These are phyloP conservation scores for Colinus virginianus DNA, from an alignment of 2,113 vertebrate genomes.

Conservation along the genomic window DNA sequence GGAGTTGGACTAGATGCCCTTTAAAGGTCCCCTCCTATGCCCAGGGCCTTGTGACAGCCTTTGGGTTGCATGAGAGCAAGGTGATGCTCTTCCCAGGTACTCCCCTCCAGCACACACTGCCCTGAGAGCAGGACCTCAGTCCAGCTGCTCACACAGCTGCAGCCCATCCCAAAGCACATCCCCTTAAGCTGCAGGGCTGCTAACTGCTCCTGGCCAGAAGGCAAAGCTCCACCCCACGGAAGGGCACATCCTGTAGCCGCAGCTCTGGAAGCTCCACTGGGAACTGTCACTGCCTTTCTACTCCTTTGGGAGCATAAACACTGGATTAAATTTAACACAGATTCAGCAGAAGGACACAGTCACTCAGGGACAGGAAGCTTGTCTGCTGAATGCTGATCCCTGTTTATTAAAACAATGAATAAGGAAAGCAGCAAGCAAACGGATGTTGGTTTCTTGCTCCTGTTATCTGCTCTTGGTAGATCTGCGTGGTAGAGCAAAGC, in stretches of 20 bases:
- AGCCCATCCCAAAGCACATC: neutral
- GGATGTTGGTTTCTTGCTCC: neutral
- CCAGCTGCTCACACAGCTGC: fast-evolving
- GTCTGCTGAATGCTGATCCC: neutral
- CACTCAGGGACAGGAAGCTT: neutral
- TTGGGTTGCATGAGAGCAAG: fast-evolving
- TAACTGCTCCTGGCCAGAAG: neutral
- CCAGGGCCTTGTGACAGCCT: too few relatives aligned
- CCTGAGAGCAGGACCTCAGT: neutral
- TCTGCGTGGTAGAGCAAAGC: neutral
- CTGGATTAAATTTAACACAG: neutral
- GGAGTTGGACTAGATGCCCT: too few relatives aligned
- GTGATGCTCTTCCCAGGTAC: neutral
- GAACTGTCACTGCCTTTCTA: neutral
- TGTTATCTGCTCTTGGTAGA: neutral
- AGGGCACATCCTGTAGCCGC: neutral
- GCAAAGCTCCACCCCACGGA: fast-evolving
- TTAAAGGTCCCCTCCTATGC: too few relatives aligned
- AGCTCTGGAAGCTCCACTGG: neutral
- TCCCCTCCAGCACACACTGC: neutral
- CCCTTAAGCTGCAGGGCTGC: neutral
- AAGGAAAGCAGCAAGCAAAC: neutral
- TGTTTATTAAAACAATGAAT: slow-evolving; percentile 12
- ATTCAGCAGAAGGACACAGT: neutral
- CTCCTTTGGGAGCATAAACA: neutral